Conservation (phyloP, 1,140 invertebrate species). For the Colletes latitarsis region DNA sequence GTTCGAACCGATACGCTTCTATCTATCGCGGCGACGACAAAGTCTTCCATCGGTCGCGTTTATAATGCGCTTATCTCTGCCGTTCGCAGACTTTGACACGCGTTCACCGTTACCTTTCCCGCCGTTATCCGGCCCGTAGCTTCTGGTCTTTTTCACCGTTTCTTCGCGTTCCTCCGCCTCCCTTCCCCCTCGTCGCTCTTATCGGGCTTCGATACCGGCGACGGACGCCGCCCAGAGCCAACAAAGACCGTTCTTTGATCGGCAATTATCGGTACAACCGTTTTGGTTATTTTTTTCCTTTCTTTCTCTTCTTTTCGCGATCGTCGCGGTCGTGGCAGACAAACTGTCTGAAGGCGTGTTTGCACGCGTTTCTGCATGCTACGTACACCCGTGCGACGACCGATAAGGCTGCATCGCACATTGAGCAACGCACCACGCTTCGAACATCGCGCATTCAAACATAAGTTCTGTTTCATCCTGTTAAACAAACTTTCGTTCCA, state of each 20-base stretch:
- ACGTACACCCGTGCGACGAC: background rate
- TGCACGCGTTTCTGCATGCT: background rate
- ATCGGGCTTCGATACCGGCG: background rate
- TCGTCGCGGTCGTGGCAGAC: background rate
- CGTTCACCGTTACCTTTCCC: constrained; percentile 3
- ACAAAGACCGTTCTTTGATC: constrained; percentile 4
- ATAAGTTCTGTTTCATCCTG: no score
- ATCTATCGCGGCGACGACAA: constrained; percentile 14
- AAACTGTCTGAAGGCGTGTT: constrained; percentile 20
- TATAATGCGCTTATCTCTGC: constrained; percentile 10
- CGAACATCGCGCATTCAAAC: no score
- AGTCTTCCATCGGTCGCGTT: background rate
- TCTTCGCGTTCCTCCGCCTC: background rate
- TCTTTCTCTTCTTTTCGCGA: background rate
- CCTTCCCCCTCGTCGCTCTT: background rate
- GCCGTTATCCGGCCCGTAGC: background rate
- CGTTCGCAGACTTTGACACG: constrained; percentile 15
- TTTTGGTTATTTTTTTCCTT: background rate
- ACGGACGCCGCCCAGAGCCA: background rate
- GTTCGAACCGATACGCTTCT: background rate
- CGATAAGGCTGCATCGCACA: background rate
- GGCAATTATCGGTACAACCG: background rate
- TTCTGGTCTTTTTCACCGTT: background rate
- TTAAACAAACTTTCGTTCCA: no score
- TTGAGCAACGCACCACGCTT: no score